Conservation (phyloP, 2,113 vertebrate species). For the Poicephalus gulielmi region DNA sequence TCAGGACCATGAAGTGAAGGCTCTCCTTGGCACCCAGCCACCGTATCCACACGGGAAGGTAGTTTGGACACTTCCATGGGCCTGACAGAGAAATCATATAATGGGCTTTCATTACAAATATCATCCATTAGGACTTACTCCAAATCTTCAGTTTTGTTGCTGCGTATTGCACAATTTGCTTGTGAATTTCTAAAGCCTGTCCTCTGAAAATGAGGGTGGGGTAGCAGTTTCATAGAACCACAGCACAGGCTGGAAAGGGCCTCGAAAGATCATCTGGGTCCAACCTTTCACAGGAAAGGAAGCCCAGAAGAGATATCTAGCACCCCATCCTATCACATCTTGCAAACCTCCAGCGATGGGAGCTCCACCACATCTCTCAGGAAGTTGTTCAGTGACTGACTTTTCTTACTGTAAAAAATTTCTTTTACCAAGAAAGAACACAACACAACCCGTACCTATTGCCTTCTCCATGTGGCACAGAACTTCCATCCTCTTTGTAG, state of each 20-base stretch:
- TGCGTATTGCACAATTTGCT: neutral
- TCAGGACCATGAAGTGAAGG: neutral
- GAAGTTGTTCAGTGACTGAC: neutral
- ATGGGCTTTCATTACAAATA: neutral
- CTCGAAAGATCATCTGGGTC: neutral
- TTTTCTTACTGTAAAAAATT: neutral
- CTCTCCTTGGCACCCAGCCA: neutral
- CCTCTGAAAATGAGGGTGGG: neutral
- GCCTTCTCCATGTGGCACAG: neutral
- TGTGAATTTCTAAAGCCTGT: neutral
- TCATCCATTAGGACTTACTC: neutral
- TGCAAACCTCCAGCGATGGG: neutral
- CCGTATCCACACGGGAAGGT: neutral
- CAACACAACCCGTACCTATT: neutral
- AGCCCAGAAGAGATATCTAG: neutral
- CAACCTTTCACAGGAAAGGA: neutral
- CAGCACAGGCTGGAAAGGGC: neutral
- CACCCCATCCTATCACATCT: neutral
- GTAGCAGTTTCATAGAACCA: neutral
- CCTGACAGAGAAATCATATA: neutral
- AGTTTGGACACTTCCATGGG: neutral
- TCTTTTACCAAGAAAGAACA: neutral
- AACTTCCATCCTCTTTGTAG: neutral
- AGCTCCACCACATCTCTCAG: fast-evolving
- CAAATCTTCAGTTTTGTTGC: neutral